A percentile compares a stretch with the other conserved stretches of the same genome.
phyloP scores from a whole-genome alignment of 2,888 invertebrate species.

The Caenorhabditis becei region DNA sequence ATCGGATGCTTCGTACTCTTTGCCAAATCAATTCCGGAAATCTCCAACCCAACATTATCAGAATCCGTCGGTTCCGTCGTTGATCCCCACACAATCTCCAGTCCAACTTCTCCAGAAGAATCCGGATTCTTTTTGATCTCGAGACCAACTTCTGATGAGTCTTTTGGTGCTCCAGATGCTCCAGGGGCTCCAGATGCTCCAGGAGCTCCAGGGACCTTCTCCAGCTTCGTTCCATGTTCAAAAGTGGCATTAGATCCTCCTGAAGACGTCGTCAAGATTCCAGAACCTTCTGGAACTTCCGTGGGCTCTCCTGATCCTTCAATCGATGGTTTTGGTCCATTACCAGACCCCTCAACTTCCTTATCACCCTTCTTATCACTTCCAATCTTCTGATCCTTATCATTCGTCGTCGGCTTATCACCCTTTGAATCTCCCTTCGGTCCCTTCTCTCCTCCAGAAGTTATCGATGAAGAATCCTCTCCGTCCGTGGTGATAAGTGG shows the following conservation, averaged over 20 bases:
- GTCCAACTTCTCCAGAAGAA: constrained; percentile 38
- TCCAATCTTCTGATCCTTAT: not conserved
- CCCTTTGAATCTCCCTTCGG: constrained; percentile 20
- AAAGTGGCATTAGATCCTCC: constrained; percentile 44
- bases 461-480: constrained; percentile 21
- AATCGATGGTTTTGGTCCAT: not conserved
- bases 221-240: constrained; percentile 26
- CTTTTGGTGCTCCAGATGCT: not conserved
- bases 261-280: constrained; percentile 37
- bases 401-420: constrained; percentile 7
- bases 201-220: constrained; percentile 14
- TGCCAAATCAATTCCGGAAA: constrained; percentile 37
- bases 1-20: constrained; percentile 20
- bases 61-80: constrained; percentile 45
- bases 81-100: constrained; percentile 53
- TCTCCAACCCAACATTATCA: constrained; percentile 48
- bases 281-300: constrained; percentile 12
- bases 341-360: constrained; percentile 1
- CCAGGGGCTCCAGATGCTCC: not conserved
- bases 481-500: constrained; percentile 45
- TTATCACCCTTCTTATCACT: not conserved
- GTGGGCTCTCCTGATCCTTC: constrained; percentile 24
- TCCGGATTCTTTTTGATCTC: constrained; percentile 36
- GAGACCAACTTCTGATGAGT: constrained; percentile 37
- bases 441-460: constrained; percentile 24